phyloP scores from a whole-genome alignment of 2,113 vertebrate species.

The Mesoclemmys tuberculata region DNA sequence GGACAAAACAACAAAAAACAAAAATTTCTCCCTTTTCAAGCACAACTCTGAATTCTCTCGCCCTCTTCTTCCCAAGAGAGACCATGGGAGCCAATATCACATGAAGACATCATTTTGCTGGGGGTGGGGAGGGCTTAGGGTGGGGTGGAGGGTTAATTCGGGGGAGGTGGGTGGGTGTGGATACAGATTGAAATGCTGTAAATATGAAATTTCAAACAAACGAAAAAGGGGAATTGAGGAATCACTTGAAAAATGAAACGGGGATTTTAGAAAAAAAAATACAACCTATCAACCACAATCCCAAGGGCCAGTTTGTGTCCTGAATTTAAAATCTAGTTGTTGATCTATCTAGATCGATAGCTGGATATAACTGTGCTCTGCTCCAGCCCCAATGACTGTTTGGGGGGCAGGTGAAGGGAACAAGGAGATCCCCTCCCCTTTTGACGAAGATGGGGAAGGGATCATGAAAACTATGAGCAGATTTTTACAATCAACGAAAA shows the following conservation, averaged over 20 bases:
- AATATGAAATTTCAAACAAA: constrained; percentile 25
- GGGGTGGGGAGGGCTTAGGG: background rate
- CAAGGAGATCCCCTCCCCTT: background rate
- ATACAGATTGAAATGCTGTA: constrained; percentile 34
- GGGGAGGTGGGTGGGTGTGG: background rate
- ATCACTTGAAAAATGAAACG: constrained; percentile 8
- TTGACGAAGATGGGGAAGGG: background rate
- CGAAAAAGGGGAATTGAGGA: background rate
- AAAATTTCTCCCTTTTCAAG: constrained; percentile 21
- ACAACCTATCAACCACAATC: background rate
- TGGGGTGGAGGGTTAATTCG: background rate
- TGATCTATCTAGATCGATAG: background rate
- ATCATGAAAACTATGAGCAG: background rate
- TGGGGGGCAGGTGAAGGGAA: background rate
- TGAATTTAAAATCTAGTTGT: constrained; percentile 32
- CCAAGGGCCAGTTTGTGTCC: background rate
- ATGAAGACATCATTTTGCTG: background rate
- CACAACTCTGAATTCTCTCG: constrained; percentile 24
- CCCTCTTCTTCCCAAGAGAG: background rate
- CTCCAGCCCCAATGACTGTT: background rate
- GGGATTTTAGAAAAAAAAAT: background rate
- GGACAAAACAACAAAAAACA: constrained; percentile 1
- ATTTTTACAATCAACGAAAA: constrained; percentile 25
- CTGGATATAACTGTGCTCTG: constrained; percentile 24
- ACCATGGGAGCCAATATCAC: background rate